phyloP scores from a whole-genome alignment of 2,113 vertebrate genomes.

The Gadus chalcogrammus region DNA sequence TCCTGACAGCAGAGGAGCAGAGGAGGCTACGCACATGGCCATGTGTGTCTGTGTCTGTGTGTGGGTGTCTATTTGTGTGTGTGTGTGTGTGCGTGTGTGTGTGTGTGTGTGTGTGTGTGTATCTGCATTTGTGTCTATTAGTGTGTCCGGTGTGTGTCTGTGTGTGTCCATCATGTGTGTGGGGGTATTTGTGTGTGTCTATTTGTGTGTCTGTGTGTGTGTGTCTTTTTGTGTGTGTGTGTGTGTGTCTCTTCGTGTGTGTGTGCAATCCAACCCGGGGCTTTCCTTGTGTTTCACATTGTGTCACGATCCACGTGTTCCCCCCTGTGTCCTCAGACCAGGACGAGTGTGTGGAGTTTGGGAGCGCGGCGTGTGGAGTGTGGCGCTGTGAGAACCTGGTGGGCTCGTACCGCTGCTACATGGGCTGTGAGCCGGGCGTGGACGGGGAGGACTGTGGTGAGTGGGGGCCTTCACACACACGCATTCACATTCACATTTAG shows the following conservation, averaged over 20 bases:
- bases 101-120: neutral
- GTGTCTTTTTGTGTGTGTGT: too few species aligned
- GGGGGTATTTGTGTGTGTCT: neutral
- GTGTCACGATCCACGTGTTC: conserved; percentile 22
- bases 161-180: neutral
- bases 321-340: conserved; percentile 56
- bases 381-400: conserved; percentile 76
- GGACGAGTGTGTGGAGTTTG: conserved; percentile 74
- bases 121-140: neutral
- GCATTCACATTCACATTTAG: too few species aligned
- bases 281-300: neutral
- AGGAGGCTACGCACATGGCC: neutral
- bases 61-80: neutral
- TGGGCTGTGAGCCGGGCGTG: conserved; percentile 63
- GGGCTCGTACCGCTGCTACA: conserved; percentile 73
- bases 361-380: conserved; percentile 64
- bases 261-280: neutral
- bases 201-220: neutral
- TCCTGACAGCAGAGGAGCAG: neutral
- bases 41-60: conserved; percentile 11
- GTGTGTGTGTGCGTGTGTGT: neutral
- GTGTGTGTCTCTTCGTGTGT: neutral
- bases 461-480: conserved; percentile 18
- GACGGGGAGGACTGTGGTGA: conserved; percentile 65
- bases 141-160: neutral